Evolutionary conservation across 2,888 invertebrate genomes (phyloP).

Genomic region (Antheraea assamensis): DNA sequence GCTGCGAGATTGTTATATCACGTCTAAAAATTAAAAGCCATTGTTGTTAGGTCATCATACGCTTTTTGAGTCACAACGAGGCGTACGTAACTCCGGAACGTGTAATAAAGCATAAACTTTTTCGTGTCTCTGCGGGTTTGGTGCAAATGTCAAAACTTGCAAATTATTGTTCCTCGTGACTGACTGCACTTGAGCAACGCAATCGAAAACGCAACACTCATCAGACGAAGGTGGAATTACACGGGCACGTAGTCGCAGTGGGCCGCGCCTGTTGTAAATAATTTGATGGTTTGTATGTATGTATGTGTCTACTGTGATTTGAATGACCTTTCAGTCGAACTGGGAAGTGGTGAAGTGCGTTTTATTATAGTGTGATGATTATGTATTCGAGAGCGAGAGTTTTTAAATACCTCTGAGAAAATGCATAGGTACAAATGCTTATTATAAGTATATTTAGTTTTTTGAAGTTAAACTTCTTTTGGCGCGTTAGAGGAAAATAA

Average conservation of each 20-base stretch:
- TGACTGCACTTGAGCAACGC: conserved; percentile 65
- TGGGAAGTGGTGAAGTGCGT: neutral
- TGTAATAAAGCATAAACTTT: conserved; percentile 40
- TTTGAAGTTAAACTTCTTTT: too few species aligned
- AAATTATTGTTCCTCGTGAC: conserved; percentile 71
- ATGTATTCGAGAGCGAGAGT: neutral
- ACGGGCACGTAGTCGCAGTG: conserved; percentile 19
- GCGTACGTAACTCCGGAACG: conserved; percentile 33
- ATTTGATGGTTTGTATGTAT: conserved; percentile 10
- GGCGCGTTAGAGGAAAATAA: too few species aligned
- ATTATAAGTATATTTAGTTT: too few species aligned
- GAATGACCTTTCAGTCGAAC: conserved; percentile 4
- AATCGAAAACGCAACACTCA: conserved; percentile 62
- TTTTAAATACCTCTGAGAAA: neutral
- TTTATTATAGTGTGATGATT: neutral
- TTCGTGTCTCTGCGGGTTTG: conserved; percentile 41
- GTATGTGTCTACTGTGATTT: neutral
- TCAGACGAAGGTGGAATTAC: conserved; percentile 41
- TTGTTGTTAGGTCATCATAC: conserved; percentile 38
- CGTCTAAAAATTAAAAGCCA: conserved; percentile 30
- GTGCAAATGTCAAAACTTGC: conserved; percentile 72
- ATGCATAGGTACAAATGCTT: too few species aligned
- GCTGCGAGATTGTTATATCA: conserved; percentile 2
- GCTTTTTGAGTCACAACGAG: conserved; percentile 27
- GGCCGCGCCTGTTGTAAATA: neutral